Conservation (phyloP, 2,888 invertebrate genomes). For the Conomelus anceps region DNA sequence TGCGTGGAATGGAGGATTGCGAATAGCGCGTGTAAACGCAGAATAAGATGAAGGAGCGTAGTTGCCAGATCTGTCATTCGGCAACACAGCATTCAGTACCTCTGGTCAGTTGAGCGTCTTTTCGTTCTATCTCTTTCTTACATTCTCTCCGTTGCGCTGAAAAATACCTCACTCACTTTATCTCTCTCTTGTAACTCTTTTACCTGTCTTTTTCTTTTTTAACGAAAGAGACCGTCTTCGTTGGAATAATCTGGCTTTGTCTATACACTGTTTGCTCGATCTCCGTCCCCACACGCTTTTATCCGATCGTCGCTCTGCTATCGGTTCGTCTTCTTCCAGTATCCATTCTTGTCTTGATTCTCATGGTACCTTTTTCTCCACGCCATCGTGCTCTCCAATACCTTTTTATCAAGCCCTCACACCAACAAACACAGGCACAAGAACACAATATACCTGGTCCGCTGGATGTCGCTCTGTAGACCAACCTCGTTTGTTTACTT, state of each 20-base stretch:
- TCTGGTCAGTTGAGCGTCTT: not conserved
- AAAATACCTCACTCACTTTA: not conserved
- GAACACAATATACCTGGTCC: not conserved
- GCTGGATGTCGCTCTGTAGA: not conserved
- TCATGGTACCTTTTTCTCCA: not conserved
- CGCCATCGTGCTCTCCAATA: not conserved
- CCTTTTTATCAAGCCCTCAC: not conserved
- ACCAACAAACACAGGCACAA: too few species aligned
- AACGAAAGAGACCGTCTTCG: not conserved
- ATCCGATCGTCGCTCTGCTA: not conserved
- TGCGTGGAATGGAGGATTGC: not conserved
- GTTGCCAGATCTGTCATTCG: not conserved
- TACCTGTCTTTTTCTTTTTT: not conserved
- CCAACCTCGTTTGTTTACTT: not conserved
- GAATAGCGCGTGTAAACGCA: not conserved
- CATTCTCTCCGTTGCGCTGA: not conserved
- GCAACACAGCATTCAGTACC: not conserved
- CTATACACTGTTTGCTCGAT: not conserved
- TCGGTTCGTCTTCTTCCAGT: not conserved
- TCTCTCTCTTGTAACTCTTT: not conserved
- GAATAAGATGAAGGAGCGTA: not conserved
- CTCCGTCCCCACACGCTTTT: not conserved
- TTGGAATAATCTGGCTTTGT: not conserved
- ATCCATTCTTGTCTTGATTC: not conserved
- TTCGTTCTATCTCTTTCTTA: not conserved